Conservation (phyloP, 2,797 vertebrate species). For the Bryconaethiops microstoma region DNA sequence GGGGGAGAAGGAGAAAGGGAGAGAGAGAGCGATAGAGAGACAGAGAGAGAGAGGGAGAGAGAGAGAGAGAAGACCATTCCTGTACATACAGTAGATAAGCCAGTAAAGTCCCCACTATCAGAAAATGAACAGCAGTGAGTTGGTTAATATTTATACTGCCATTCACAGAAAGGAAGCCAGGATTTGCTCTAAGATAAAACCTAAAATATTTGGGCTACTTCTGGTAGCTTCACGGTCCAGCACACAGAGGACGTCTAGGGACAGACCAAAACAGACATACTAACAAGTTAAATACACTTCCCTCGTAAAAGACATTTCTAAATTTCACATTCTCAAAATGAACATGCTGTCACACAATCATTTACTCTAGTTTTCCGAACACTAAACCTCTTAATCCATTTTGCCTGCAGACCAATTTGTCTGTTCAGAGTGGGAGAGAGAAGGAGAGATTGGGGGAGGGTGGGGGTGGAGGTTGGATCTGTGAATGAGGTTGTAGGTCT, state of each 20-base stretch:
- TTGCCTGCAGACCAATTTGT: slow-evolving; percentile 76
- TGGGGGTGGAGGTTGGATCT: neutral
- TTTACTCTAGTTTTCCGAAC: slow-evolving; percentile 66
- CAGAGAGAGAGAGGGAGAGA: neutral
- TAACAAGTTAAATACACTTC: slow-evolving; percentile 71
- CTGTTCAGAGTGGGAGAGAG: slow-evolving; percentile 51
- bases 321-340: slow-evolving; percentile 71
- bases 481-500: slow-evolving; percentile 30
- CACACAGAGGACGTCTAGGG: slow-evolving; percentile 74
- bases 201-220: slow-evolving; percentile 79
- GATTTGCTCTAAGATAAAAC: slow-evolving; percentile 68
- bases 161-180: slow-evolving; percentile 68
- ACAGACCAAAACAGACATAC: slow-evolving; percentile 79
- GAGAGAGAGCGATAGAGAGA: neutral
- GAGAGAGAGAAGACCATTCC: slow-evolving; percentile 12
- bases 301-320: slow-evolving; percentile 63
- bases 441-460: slow-evolving; percentile 40
- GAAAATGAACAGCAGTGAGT: slow-evolving; percentile 48
- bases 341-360: slow-evolving; percentile 72
- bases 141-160: slow-evolving; percentile 55
- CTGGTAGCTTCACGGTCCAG: slow-evolving; percentile 79
- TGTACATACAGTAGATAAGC: slow-evolving; percentile 61
- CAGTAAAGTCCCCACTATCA: slow-evolving; percentile 62
- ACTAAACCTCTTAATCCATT: slow-evolving; percentile 76
- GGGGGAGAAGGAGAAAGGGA: neutral